Conservation (phyloP, 2,888 invertebrate genomes). For the Drosophila monieri region DNA sequence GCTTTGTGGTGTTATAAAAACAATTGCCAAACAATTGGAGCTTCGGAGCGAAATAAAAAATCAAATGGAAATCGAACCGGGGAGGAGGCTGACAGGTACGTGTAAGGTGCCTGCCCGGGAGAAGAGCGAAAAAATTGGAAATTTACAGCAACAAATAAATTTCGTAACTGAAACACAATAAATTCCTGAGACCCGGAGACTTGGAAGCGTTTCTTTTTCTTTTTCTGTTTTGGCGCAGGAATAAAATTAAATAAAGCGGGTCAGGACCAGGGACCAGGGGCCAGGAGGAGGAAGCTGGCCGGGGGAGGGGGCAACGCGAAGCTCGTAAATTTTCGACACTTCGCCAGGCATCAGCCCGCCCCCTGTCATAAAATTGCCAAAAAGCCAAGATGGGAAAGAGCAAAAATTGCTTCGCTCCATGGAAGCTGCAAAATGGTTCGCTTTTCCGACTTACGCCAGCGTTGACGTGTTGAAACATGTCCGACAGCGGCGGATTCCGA, state of each 20-base stretch:
- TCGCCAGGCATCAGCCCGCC: conserved; percentile 47
- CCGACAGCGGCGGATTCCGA: conserved; percentile 45
- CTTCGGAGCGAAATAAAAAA: conserved; percentile 54
- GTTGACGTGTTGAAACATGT: conserved; percentile 72
- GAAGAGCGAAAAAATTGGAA: conserved; percentile 58
- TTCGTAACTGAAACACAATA: conserved; percentile 77
- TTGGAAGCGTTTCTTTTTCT: conserved; percentile 33
- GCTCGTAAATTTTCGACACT: conserved; percentile 75
- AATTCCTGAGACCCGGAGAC: conserved; percentile 58
- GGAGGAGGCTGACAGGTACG: not conserved
- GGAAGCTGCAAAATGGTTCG: conserved; percentile 49
- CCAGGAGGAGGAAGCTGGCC: not conserved
- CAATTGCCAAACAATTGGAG: conserved; percentile 77
- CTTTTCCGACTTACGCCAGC: conserved; percentile 34
- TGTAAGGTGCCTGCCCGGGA: conserved; percentile 58
- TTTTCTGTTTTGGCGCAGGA: conserved; percentile 39
- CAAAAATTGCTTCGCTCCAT: conserved; percentile 23
- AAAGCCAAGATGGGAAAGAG: conserved; percentile 30
- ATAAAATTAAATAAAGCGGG: conserved; percentile 75
- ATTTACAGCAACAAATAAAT: conserved; percentile 78
- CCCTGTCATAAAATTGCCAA: conserved; percentile 64
- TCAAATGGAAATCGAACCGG: conserved; percentile 34
- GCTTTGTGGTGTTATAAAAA: conserved; percentile 73
- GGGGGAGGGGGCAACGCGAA: conserved; percentile 13
- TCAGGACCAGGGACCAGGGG: not conserved